A percentile compares a stretch with the other conserved stretches of the same genome.
Evolutionary conservation across 2,113 vertebrate genomes (phyloP).

Genomic region (Notarius lentiginosus): DNA sequence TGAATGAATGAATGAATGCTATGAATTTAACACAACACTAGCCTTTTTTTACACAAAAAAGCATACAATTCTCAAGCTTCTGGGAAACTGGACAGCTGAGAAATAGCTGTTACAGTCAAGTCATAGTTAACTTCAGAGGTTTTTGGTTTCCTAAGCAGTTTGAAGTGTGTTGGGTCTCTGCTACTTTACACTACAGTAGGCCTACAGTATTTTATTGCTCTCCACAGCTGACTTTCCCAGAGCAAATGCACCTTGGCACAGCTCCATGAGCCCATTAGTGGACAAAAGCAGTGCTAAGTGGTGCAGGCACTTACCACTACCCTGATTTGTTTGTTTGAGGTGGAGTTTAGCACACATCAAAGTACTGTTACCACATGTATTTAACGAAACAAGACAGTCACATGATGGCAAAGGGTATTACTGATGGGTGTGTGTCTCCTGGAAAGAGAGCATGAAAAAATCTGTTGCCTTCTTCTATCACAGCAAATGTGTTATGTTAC

Average conservation of each 20-base stretch:
- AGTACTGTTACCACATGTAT: neutral
- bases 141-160: conserved; percentile 22
- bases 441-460: neutral
- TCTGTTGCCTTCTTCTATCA: neutral
- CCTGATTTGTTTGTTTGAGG: conserved; percentile 48
- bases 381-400: conserved; percentile 30
- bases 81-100: neutral
- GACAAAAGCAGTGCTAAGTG: conserved; percentile 42
- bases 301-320: conserved; percentile 29
- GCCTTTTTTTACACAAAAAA: neutral
- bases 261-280: conserved; percentile 41
- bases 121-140: neutral
- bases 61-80: neutral
- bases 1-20: neutral
- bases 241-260: conserved; percentile 14
- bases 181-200: conserved; percentile 10
- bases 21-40: neutral
- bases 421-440: neutral
- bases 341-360: conserved; percentile 34
- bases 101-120: neutral
- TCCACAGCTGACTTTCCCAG: conserved; percentile 21
- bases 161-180: conserved; percentile 29
- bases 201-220: conserved; percentile 34
- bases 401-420: conserved; percentile 1
- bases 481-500: conserved; percentile 7